Evolutionary conservation across 2,797 vertebrate species (phyloP).

Genomic region (Lerista edwardsae): DNA sequence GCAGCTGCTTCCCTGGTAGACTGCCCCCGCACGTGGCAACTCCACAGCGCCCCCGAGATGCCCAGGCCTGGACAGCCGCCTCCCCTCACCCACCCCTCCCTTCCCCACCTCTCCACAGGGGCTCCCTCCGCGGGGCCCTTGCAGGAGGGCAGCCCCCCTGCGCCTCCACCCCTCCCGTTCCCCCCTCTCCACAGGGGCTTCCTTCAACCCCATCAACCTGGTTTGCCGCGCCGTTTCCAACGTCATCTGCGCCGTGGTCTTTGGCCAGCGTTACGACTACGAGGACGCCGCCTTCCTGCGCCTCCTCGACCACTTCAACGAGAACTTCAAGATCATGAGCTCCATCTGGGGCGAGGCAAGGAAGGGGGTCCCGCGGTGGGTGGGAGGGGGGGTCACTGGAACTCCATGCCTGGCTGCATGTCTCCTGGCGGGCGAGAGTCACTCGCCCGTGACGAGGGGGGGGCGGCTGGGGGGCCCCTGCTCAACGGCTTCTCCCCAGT

Average conservation of each 20-base stretch:
- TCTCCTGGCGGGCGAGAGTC: neutral
- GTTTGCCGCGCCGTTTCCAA: conserved; percentile 69
- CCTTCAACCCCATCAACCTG: conserved; percentile 63
- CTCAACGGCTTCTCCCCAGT: too few relatives aligned
- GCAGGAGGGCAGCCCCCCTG: too few relatives aligned
- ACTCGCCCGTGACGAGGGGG: neutral
- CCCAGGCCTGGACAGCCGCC: too few relatives aligned
- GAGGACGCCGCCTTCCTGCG: conserved; percentile 55
- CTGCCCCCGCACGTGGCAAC: too few relatives aligned
- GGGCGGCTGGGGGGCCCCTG: too few relatives aligned
- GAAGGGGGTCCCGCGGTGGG: too few relatives aligned
- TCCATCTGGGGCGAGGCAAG: conserved; percentile 38
- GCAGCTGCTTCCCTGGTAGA: too few relatives aligned
- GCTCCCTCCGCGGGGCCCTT: too few relatives aligned
- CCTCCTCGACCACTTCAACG: conserved; percentile 40
- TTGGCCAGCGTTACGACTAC: conserved; percentile 57
- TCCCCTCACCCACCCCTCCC: too few relatives aligned
- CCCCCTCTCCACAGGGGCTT: conserved; percentile 32
- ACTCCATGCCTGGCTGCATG: neutral
- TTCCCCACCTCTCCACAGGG: too few relatives aligned
- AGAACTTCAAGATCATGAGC: conserved; percentile 51
- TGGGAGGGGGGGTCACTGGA: too few relatives aligned
- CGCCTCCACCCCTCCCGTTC: neutral
- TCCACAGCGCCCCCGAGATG: too few relatives aligned
- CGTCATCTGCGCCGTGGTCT: conserved; percentile 59